These are phyloP conservation scores for Aphaenogaster ashmeadi DNA, from an alignment of 1,140 invertebrate species.

Conservation along the genomic window DNA sequence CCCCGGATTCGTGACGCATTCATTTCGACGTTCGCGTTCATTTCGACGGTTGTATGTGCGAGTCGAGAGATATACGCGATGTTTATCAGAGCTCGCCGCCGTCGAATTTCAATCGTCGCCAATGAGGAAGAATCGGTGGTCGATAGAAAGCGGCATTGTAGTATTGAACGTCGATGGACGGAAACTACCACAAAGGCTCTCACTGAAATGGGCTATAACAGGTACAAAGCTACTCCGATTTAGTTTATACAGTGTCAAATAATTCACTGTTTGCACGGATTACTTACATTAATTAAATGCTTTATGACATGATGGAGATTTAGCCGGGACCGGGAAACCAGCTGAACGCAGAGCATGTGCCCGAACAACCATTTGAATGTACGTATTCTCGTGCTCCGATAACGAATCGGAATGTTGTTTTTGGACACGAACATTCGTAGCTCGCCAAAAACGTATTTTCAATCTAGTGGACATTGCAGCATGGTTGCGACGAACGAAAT, in stretches of 20 bases:
- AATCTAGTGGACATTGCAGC: background rate
- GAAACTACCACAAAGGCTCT: background rate
- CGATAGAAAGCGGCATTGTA: background rate
- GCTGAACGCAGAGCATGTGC: background rate
- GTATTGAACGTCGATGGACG: slow-evolving; percentile 5
- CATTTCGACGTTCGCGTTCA: slow-evolving; percentile 39
- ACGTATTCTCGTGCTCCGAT: background rate
- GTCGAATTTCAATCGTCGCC: slow-evolving; percentile 38
- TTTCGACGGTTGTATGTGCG: background rate
- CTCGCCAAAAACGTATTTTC: slow-evolving; percentile 43
- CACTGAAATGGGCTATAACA: background rate
- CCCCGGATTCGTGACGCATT: slow-evolving; percentile 24
- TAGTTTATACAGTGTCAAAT: slow-evolving; percentile 13
- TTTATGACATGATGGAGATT: slow-evolving; percentile 31
- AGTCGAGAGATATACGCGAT: background rate
- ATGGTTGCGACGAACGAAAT: slow-evolving; percentile 10
- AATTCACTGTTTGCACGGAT: slow-evolving; percentile 1
- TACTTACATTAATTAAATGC: slow-evolving; percentile 40
- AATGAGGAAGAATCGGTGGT: slow-evolving; percentile 25
- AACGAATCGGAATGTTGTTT: slow-evolving; percentile 48
- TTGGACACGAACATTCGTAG: slow-evolving; percentile 19
- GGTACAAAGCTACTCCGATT: background rate
- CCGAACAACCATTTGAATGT: slow-evolving; percentile 27
- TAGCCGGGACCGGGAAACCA: background rate
- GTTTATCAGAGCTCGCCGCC: slow-evolving; percentile 22